Conservation (phyloP, 2,113 vertebrate species). For the Sclerurus mexicanus region DNA sequence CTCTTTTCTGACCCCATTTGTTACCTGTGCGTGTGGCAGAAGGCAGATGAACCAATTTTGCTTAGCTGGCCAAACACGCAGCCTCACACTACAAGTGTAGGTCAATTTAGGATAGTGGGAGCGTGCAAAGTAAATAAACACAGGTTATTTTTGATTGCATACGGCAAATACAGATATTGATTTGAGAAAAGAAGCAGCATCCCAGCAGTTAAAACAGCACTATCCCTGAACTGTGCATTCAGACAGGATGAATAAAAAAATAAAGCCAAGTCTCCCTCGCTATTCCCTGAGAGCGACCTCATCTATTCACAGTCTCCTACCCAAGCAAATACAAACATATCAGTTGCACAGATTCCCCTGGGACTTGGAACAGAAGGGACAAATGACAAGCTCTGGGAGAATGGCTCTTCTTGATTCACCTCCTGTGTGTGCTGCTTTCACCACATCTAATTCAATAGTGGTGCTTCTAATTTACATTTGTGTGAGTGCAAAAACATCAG, state of each 20-base stretch:
- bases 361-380: neutral
- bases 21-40: rapidly evolving
- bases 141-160: neutral
- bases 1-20: neutral
- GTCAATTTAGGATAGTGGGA: neutral
- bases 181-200: neutral
- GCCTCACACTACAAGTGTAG: neutral
- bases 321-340: neutral
- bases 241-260: neutral
- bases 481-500: neutral
- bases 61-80: neutral
- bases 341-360: neutral
- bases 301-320: neutral
- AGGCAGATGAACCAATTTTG: neutral
- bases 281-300: neutral
- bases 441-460: neutral
- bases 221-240: neutral
- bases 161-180: neutral
- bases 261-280: rapidly evolving
- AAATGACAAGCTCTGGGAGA: neutral
- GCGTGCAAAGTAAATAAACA: neutral
- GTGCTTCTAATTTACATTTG: neutral
- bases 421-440: neutral
- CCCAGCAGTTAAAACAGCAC: neutral
- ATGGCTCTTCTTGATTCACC: neutral